phyloP scores from a whole-genome alignment of 1,140 invertebrate species.

The Drosophila suzukii region DNA sequence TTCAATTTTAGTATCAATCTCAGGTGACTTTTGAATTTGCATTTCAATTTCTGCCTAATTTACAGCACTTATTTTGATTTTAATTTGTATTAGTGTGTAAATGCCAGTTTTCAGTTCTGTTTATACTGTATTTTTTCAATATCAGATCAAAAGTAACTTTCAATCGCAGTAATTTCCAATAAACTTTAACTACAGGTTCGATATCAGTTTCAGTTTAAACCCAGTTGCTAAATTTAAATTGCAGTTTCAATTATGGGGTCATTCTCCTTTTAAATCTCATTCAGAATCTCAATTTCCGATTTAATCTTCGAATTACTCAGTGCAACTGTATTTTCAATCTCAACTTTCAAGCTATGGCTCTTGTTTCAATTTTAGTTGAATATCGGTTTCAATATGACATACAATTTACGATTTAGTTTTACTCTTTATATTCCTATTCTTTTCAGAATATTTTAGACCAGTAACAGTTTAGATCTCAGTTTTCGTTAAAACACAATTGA shows the following conservation, averaged over 20 bases:
- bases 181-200: conserved; percentile 9
- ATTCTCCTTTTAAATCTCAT: conserved; percentile 31
- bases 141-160: not conserved
- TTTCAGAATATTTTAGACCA: not conserved
- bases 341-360: conserved; percentile 1
- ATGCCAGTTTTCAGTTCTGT: conserved; percentile 8
- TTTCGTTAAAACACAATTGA: not conserved
- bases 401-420: not conserved
- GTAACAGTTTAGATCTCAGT: not conserved
- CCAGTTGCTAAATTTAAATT: conserved; percentile 5
- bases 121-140: not conserved
- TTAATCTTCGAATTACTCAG: conserved; percentile 20
- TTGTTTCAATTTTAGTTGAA: not conserved
- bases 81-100: not conserved
- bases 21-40: conserved; percentile 3
- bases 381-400: not conserved
- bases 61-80: not conserved
- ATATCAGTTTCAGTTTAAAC: conserved; percentile 8
- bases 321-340: conserved; percentile 1
- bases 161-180: conserved; percentile 11
- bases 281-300: conserved; percentile 45
- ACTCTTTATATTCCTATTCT: no score
- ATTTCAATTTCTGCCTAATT: not conserved
- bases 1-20: conserved; percentile 21
- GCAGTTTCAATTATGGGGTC: not conserved